Evolutionary conservation across 2,888 invertebrate genomes (phyloP), one percentile per base, ranked within the genome.

Genomic region (Ceriagrion tenellum): DNA sequence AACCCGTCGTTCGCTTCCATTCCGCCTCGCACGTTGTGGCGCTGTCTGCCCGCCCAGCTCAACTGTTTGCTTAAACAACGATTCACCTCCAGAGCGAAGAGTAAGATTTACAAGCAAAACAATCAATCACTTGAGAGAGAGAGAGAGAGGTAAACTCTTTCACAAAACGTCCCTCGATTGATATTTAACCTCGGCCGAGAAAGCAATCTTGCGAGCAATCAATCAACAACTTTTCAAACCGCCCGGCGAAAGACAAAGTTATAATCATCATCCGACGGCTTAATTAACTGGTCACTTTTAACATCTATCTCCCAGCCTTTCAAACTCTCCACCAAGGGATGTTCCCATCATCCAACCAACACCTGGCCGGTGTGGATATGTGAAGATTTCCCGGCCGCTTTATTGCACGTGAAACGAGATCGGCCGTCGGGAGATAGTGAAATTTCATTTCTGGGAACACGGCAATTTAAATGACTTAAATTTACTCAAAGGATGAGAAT

Each of bases 161-260:
- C 40, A 89, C n/a, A 55, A n/a, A 89, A 89, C 89, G 55, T 55
- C 59, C 59, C 55, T 55, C 89, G 89, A 89, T 89, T 89, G 89
- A 89, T 89, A 89, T 89, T 89, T 89, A 89, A 55, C 89, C 55
- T 13, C n/a, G 56, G 93, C n/a, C 95, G 55, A 95, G 74, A 74
- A 95, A 69, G 74, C 40, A 63, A 81, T 30, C 95, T 81, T n/a
- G 47, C 1, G 12, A 40, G 69, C 69, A n/a, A 55, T 95, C 81
- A 95, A 81, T 81, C 69, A 95, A 74, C 74, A 74, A 47, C 74
- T 95, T 20, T 55, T 47, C 30, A 47, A n/a, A 93, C 40, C 93
- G 56, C 93, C 13, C 18, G 69, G 55, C 10, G 90, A 56, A 56
- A 90, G 90, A 90, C 59, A 59, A 56, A 69, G 35, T 69, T 93